These are phyloP conservation scores for Drosophila paracracens DNA, from an alignment of 2,888 invertebrate species.

Conservation along the genomic window DNA sequence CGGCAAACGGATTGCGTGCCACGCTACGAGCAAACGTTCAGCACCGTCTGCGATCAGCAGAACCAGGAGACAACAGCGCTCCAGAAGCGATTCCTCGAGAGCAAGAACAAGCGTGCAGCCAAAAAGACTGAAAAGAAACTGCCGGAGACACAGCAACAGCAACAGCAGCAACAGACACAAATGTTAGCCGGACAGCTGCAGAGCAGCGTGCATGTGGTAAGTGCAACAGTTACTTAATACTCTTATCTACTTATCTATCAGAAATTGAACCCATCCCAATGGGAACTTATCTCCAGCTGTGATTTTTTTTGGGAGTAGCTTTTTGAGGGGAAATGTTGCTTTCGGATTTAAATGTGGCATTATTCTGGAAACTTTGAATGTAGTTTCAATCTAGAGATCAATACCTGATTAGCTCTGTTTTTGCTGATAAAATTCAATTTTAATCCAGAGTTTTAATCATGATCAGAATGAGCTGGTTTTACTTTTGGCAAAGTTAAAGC, in stretches of 20 bases:
- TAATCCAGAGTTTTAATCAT: not conserved
- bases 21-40: conserved; percentile 94
- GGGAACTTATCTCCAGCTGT: not conserved
- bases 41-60: conserved; percentile 95
- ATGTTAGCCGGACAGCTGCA: conserved; percentile 86
- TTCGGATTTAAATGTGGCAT: not conserved
- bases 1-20: conserved; percentile 94
- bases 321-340: not conserved
- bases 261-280: not conserved
- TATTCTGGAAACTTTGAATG: not conserved
- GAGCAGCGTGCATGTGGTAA: conserved; percentile 92
- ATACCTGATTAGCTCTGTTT: too few species aligned
- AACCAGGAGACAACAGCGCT: conserved; percentile 94
- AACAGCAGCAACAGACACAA: conserved; percentile 78
- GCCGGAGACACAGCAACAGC: conserved; percentile 58
- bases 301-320: not conserved
- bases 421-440: not conserved
- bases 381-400: not conserved
- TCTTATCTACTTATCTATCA: not conserved
- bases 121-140: conserved; percentile 91
- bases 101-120: conserved; percentile 94
- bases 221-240: conserved; percentile 70
- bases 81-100: conserved; percentile 95
- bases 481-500: not conserved
- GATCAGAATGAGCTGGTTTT: not conserved